Evolutionary conservation across 1,140 invertebrate genomes (phyloP), one percentile per base, ranked within the genome.

Genomic region (Drosophila orosa): DNA sequence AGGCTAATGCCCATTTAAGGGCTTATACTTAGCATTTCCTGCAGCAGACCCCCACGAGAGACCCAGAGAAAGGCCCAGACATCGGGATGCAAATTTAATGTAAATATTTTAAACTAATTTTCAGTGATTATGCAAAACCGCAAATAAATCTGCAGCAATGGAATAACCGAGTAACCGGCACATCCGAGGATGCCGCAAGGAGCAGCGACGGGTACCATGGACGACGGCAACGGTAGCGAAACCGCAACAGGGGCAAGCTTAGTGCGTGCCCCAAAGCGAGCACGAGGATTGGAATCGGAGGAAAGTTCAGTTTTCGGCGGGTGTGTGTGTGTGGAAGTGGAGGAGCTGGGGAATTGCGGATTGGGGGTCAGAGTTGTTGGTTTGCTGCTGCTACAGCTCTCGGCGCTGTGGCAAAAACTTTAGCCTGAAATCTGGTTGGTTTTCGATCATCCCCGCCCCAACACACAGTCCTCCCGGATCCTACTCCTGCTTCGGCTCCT

Each of bases 41-140:
- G 59, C 40, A 37, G 56, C 48, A 8, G 44, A 12, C 6, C 12
- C 12, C 39, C 39, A 10, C 17, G 7, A 19, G 39, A n/a, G 27
- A 15, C 45, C 45, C 12, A 12, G 25, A 8, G 9, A 27, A 59
- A 9, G 12, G 56, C 77, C 50, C 67, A 61, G 61, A 86, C 82
- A 76, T 87, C 72, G 76, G 68, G 81, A 86, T 86, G 83, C 83
- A 86, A 86, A 86, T 86, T 78, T 63, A 87, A 86, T 83, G 84
- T 82, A 87, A 86, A 86, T 86, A 87, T 86, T 86, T 86, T 87
- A 86, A 80, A 83, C 83, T 87, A 86, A 87, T 86, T 86, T 87
- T 67, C 79, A 83, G 83, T 87, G 83, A 89, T 89, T 87, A 87
- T 87, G 83, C 84, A 87, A 87, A 87, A 77, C 84, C 83, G 80